A percentile compares a stretch with the other conserved stretches of the same genome.
Conservation (phyloP, 2,113 vertebrate genomes). For the Microtus montanus region DNA sequence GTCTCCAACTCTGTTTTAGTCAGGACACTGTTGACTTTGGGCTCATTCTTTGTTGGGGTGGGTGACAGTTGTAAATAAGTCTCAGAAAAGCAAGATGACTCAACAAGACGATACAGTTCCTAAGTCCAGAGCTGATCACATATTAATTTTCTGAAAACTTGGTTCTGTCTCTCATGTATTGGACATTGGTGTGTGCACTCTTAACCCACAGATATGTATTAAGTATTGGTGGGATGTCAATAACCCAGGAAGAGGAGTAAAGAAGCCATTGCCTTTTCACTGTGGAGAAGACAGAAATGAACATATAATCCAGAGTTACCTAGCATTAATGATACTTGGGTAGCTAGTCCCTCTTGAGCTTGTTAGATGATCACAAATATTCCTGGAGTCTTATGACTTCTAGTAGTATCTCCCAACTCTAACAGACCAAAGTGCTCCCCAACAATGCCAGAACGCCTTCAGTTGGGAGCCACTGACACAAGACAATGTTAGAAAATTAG, state of each 20-base stretch:
- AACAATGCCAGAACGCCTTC: background rate
- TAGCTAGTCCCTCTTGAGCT: background rate
- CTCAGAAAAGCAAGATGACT: background rate
- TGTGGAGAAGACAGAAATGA: background rate
- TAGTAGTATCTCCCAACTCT: background rate
- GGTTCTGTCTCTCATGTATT: background rate
- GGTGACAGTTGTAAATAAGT: background rate
- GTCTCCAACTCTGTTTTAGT: background rate
- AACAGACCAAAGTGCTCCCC: background rate
- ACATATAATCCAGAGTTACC: background rate
- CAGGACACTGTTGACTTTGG: background rate
- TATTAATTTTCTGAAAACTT: background rate
- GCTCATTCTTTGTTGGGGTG: background rate
- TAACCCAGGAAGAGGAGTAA: background rate
- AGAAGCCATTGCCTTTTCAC: background rate
- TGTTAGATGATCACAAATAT: background rate
- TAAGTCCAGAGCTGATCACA: background rate
- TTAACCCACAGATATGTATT: background rate
- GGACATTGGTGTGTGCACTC: background rate
- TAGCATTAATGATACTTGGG: fast-evolving
- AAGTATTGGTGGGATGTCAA: background rate
- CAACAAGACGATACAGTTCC: background rate
- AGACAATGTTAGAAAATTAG: background rate
- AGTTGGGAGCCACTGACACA: background rate
- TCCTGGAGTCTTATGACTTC: background rate